Percentiles rank a stretch among this genome's conserved stretches.
These are phyloP conservation scores for Falcaria lacertinaria DNA, from an alignment of 2,888 invertebrate species.

Conservation along the genomic window DNA sequence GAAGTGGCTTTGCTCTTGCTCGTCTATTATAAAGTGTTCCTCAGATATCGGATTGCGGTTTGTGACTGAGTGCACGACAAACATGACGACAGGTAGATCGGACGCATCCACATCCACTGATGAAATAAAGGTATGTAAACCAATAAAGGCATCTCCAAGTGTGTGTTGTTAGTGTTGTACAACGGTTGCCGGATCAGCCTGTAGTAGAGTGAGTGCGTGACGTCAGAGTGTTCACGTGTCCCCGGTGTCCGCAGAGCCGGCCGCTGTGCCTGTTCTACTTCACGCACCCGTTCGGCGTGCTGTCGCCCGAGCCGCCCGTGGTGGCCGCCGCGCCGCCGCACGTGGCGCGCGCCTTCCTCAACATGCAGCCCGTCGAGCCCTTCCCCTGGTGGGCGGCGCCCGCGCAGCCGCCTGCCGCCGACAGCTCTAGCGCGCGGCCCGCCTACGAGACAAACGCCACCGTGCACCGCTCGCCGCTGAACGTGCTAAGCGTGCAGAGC, in stretches of 20 bases:
- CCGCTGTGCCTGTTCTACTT: conserved; percentile 79
- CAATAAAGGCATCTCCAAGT: no score
- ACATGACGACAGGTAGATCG: conserved; percentile 52
- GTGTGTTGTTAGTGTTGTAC: neutral
- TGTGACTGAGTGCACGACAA: neutral
- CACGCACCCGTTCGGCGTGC: conserved; percentile 77
- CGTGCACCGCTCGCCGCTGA: conserved; percentile 36
- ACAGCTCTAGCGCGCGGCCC: conserved; percentile 11
- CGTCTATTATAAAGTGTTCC: neutral
- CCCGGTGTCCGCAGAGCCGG: conserved; percentile 42
- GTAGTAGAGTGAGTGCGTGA: neutral
- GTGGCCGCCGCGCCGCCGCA: conserved; percentile 38
- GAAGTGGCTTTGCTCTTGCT: neutral
- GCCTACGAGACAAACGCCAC: conserved; percentile 36
- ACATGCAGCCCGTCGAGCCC: conserved; percentile 50
- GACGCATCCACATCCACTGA: conserved; percentile 74
- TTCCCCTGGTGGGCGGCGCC: conserved; percentile 35
- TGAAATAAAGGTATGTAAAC: conserved; percentile 62
- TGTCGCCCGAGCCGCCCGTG: conserved; percentile 68
- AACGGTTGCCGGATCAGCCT: no score
- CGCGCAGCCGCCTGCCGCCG: conserved; percentile 3
- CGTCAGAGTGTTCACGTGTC: neutral
- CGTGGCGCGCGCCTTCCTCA: conserved; percentile 44
- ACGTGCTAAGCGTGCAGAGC: conserved; percentile 29
- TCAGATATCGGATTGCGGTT: neutral